Conservation (phyloP, 2,888 invertebrate species). For the Leucoptera coffeella region DNA sequence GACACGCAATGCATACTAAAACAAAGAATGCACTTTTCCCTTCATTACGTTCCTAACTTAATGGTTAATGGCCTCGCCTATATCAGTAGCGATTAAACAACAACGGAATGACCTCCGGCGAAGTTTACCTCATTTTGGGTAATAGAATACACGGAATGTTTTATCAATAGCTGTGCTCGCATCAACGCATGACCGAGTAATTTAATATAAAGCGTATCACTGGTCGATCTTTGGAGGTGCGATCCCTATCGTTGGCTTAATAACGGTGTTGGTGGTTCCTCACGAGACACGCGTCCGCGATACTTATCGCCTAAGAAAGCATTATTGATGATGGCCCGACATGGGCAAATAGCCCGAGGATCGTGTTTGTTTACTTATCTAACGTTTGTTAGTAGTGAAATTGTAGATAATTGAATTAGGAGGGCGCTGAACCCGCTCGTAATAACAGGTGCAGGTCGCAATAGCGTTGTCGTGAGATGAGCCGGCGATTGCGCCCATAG, state of each 20-base stretch:
- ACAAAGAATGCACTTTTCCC: too few relatives aligned
- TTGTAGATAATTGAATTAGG: slow-evolving; percentile 32
- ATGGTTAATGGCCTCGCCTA: too few relatives aligned
- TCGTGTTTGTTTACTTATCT: slow-evolving; percentile 46
- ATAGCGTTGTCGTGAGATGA: slow-evolving; percentile 50
- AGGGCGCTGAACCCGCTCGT: slow-evolving; percentile 22
- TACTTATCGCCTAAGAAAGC: slow-evolving; percentile 33
- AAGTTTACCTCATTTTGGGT: slow-evolving; percentile 44
- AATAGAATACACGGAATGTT: slow-evolving; percentile 49
- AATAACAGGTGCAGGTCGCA: slow-evolving; percentile 43
- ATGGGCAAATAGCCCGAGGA: slow-evolving; percentile 47
- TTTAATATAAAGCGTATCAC: slow-evolving; percentile 54
- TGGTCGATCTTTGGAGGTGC: slow-evolving; percentile 40
- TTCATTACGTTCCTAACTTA: too few relatives aligned
- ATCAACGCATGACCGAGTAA: slow-evolving; percentile 49
- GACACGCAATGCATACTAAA: too few relatives aligned
- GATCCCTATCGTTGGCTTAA: slow-evolving; percentile 45
- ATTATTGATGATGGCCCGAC: slow-evolving; percentile 45
- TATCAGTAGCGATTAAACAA: too few relatives aligned
- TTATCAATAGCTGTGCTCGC: slow-evolving; percentile 15
- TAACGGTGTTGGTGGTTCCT: slow-evolving; percentile 47
- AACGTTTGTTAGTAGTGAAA: slow-evolving; percentile 24
- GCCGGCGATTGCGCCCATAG: slow-evolving; percentile 17
- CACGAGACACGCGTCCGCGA: slow-evolving; percentile 43
- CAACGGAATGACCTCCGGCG: slow-evolving; percentile 34